Percentiles rank a stretch among this genome's conserved stretches.
phyloP scores from a whole-genome alignment of 1,140 invertebrate species.

The Telenomus remus region DNA sequence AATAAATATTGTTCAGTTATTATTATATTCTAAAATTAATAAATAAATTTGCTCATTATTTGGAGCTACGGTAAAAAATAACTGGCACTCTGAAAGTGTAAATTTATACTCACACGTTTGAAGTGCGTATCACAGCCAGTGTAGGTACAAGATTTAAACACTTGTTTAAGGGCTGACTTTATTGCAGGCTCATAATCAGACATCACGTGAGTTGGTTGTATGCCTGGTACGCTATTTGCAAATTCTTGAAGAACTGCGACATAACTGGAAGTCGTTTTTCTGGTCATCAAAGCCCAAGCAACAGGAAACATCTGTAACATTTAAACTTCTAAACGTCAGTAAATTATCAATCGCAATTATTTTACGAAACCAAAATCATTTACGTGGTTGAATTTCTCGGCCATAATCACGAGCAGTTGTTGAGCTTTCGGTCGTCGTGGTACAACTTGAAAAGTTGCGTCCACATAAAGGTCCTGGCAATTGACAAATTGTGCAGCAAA shows the following conservation, averaged over 20 bases:
- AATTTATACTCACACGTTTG: neutral
- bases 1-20: no score
- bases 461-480: neutral
- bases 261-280: neutral
- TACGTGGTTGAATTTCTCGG: neutral
- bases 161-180: neutral
- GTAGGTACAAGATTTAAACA: neutral
- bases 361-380: neutral
- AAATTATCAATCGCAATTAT: no score
- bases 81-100: neutral
- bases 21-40: no score
- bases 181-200: slow-evolving; percentile 1
- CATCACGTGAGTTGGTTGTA: neutral
- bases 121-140: neutral
- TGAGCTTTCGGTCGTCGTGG: neutral
- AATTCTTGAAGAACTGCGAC: neutral
- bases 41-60: no score
- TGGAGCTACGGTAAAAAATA: no score
- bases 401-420: neutral
- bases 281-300: slow-evolving; percentile 6
- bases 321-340: neutral
- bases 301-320: slow-evolving; percentile 5
- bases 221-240: neutral
- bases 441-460: neutral
- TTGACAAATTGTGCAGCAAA: neutral